Conservation (phyloP, 2,113 vertebrate genomes). For the Melospiza georgiana region DNA sequence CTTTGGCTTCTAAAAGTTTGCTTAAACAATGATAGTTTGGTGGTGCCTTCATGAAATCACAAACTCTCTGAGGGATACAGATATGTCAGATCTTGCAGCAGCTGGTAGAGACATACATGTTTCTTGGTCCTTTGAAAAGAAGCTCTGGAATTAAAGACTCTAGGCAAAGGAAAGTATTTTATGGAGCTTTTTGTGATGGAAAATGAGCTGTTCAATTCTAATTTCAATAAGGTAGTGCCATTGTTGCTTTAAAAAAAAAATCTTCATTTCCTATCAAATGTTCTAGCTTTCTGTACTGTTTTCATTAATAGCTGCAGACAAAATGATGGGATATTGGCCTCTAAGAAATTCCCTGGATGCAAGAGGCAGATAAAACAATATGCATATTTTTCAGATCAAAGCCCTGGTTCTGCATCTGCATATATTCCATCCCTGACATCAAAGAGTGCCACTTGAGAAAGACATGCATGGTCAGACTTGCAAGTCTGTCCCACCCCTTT, state of each 20-base stretch:
- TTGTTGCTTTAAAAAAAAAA: neutral
- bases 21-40: slow-evolving; percentile 14
- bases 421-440: accelerated
- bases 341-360: neutral
- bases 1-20: slow-evolving; percentile 58
- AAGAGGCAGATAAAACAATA: neutral
- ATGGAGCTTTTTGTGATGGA: neutral
- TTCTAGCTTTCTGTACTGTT: neutral
- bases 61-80: neutral
- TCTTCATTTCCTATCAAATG: accelerated
- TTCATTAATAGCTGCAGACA: neutral
- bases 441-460: neutral
- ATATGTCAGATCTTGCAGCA: neutral
- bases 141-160: neutral
- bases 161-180: neutral
- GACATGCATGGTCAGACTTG: neutral
- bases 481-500: accelerated
- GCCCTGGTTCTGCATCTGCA: neutral
- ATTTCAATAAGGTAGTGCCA: neutral
- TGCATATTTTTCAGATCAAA: neutral
- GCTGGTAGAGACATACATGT: neutral
- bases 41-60: neutral
- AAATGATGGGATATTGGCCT: neutral
- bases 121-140: slow-evolving; percentile 20
- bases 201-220: neutral